Evolutionary conservation across 2,797 vertebrate species (phyloP).

Genomic region (Melanogrammus aeglefinus): DNA sequence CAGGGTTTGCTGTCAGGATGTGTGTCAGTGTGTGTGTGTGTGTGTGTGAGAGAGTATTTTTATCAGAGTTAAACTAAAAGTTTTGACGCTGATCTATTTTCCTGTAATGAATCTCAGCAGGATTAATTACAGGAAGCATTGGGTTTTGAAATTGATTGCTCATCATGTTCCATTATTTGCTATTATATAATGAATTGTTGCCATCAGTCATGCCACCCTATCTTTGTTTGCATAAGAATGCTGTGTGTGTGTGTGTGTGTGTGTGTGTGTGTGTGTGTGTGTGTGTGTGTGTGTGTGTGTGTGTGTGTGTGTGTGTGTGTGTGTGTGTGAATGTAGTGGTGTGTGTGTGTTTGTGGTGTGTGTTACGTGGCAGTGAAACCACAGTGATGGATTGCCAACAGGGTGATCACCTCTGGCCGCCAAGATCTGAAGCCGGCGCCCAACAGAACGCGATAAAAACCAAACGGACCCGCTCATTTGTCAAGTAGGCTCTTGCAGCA

Average conservation of each 20-base stretch:
- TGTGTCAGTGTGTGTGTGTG: no score
- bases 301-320: no score
- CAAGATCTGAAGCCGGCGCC: constrained; percentile 35
- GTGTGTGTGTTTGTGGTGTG: no score
- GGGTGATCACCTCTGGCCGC: constrained; percentile 33
- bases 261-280: constrained; percentile 9
- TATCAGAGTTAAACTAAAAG: background rate
- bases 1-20: no score
- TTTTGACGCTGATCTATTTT: background rate
- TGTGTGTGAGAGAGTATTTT: no score
- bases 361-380: background rate
- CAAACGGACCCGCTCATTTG: constrained; percentile 56
- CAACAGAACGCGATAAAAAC: constrained; percentile 39
- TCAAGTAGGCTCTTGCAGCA: constrained; percentile 56
- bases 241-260: background rate
- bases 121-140: background rate
- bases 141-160: background rate
- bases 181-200: background rate
- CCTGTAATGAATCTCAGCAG: background rate
- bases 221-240: constrained; percentile 1
- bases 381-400: background rate
- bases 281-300: no score
- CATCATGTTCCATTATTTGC: background rate
- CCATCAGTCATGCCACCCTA: background rate
- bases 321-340: no score